Conservation (phyloP, 2,113 vertebrate species). For the Oryzias javanicus region DNA sequence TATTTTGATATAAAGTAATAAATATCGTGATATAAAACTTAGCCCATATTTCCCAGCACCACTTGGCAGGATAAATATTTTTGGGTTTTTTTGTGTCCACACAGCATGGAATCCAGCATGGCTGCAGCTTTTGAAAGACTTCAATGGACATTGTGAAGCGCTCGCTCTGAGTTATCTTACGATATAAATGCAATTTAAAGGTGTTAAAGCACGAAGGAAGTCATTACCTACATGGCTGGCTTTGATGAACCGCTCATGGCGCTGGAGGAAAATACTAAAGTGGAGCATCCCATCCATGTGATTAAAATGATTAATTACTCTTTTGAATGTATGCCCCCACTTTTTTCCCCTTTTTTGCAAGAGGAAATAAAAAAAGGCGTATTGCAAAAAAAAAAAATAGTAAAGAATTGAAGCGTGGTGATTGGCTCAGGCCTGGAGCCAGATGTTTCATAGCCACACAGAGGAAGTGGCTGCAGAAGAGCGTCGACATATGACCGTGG, state of each 20-base stretch:
- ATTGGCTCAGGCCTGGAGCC: slow-evolving; percentile 19
- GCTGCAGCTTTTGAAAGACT: slow-evolving; percentile 47
- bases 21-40: too few species aligned
- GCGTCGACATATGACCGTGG: slow-evolving; percentile 6
- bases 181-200: slow-evolving; percentile 70
- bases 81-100: slow-evolving; percentile 26
- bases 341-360: slow-evolving; percentile 1
- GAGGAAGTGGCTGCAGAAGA: neutral
- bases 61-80: slow-evolving; percentile 41
- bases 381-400: slow-evolving; percentile 32
- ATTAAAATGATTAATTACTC: slow-evolving; percentile 73
- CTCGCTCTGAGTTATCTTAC: slow-evolving; percentile 55
- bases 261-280: slow-evolving; percentile 61
- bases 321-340: slow-evolving; percentile 48
- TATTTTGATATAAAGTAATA: too few species aligned
- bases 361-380: slow-evolving; percentile 15
- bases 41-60: slow-evolving; percentile 7
- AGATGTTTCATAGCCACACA: too few species aligned
- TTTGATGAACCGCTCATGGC: slow-evolving; percentile 68
- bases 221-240: slow-evolving; percentile 73
- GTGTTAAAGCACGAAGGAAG: slow-evolving; percentile 61
- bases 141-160: slow-evolving; percentile 62
- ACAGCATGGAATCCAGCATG: slow-evolving; percentile 16
- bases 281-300: slow-evolving; percentile 55
- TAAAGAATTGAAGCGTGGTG: slow-evolving; percentile 25